Evolutionary conservation across 2,888 invertebrate genomes (phyloP), one percentile per base, ranked within the genome.

Genomic region (Rugalucina vietnamica): DNA sequence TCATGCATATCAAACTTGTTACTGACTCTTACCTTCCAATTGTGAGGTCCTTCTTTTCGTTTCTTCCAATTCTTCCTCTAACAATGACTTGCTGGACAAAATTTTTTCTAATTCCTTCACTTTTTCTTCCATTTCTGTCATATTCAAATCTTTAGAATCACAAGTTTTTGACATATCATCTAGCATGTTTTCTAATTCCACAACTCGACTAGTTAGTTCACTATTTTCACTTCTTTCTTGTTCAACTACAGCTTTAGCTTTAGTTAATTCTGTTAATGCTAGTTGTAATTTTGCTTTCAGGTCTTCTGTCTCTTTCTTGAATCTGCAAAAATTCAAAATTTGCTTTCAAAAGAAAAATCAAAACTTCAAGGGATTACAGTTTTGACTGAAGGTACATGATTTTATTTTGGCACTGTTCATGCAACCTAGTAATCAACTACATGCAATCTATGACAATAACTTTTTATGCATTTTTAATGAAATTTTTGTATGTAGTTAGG

Each of bases 251-350:
- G 88, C 76, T 80, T 91, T 91, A 29, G 91, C 87, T 86, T 90
- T 91, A 34, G 89, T 88, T 39, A 93, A 84, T 76, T 93, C 93
- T 60, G 90, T 89, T 69, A 93, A 81, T 12, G 92, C 89, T 71
- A 92, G 76, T 69, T 93, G 91, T 70, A 92, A 84, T 79, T 93
- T 92, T 18, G 89, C 86, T 83, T 91, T 91, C 49, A 93, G 80
- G 82, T 92, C 92, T 36, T 92, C 91, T 34, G 91, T 84, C 75
- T 93, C 93, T 54, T 84, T 84, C 43, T 85, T 84, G 69, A 90
- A 88, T 78, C 88, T 88, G 82, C 86, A 91, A 84, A 36, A 69
- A 81, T 32, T n/a, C n/a, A n/a, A n/a, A n/a, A n/a, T n/a, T n/a
- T n/a, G n/a, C n/a, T n/a, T n/a, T n/a, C n/a, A n/a, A n/a, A n/a